phyloP scores from a whole-genome alignment of 1,140 invertebrate species.

The Propsilocerus akamusi region DNA sequence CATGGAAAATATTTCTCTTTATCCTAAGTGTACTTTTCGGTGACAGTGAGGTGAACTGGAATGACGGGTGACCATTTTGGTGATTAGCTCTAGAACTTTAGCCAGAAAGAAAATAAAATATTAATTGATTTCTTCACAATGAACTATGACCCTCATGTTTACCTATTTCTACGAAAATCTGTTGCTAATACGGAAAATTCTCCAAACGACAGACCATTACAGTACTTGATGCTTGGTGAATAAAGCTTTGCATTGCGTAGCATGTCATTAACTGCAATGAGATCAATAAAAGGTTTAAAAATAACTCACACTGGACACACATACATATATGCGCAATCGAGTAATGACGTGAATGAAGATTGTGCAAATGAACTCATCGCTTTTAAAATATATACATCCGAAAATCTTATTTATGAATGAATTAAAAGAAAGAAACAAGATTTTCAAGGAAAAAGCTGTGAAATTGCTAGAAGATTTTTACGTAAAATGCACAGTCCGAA shows the following conservation, averaged over 20 bases:
- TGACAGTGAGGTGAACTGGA: conserved; percentile 15
- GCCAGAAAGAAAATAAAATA: conserved; percentile 9
- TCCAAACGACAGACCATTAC: conserved; percentile 37
- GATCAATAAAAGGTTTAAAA: too few relatives aligned
- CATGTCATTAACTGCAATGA: conserved; percentile 28
- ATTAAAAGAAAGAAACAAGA: background rate
- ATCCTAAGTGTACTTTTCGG: conserved; percentile 14
- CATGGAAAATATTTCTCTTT: conserved; percentile 12
- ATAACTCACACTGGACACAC: too few relatives aligned
- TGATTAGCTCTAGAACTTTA: background rate
- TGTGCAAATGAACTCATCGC: background rate
- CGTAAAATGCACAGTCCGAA: too few relatives aligned
- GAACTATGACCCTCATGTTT: background rate
- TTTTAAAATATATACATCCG: background rate
- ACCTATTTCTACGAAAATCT: conserved; percentile 32
- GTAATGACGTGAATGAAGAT: background rate
- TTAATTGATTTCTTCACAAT: conserved; percentile 11
- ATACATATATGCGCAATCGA: background rate
- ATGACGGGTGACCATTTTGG: background rate
- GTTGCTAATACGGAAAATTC: conserved; percentile 46
- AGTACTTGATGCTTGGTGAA: conserved; percentile 24
- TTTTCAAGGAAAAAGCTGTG: conserved; percentile 1
- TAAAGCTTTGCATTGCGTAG: conserved; percentile 31
- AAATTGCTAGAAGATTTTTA: too few relatives aligned
- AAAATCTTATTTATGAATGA: background rate